These are phyloP conservation scores for Microcebus griseorufus DNA, from an alignment of 2,113 vertebrate species.

Conservation along the genomic window DNA sequence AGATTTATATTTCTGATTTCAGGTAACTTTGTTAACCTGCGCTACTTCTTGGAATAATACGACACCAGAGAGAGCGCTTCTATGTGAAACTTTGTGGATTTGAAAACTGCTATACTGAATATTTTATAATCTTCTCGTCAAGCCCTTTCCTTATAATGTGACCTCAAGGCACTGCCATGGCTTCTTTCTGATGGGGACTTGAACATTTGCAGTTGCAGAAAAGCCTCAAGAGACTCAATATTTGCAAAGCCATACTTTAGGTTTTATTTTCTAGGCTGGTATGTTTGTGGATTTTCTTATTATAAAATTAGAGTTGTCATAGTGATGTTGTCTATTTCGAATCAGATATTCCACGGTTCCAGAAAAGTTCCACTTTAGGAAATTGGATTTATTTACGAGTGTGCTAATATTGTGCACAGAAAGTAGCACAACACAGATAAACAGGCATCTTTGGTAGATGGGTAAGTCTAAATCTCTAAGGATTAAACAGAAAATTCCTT, in stretches of 20 bases:
- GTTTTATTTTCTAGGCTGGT: constrained; percentile 70
- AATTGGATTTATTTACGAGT: constrained; percentile 11
- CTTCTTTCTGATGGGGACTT: constrained; percentile 68
- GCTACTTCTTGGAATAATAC: constrained; percentile 41
- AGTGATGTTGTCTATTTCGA: constrained; percentile 29
- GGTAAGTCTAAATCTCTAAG: background rate
- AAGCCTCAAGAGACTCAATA: constrained; percentile 68
- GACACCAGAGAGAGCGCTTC: constrained; percentile 65
- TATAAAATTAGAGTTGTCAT: constrained; percentile 65
- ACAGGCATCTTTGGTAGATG: background rate
- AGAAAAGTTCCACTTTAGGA: background rate
- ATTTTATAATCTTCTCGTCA: constrained; percentile 81
- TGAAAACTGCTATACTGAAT: constrained; percentile 79
- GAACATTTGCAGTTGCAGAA: constrained; percentile 71
- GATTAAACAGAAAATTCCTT: background rate
- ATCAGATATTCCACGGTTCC: background rate
- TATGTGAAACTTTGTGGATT: constrained; percentile 74
- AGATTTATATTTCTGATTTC: constrained; percentile 49
- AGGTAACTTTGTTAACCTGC: constrained; percentile 55
- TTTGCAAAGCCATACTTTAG: constrained; percentile 64
- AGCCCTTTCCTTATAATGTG: constrained; percentile 68
- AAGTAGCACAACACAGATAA: background rate
- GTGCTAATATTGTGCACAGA: background rate
- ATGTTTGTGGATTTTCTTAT: constrained; percentile 65
- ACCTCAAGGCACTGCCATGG: constrained; percentile 65